Evolutionary conservation across 2,888 invertebrate species (phyloP).

Genomic region (Arge pagana): DNA sequence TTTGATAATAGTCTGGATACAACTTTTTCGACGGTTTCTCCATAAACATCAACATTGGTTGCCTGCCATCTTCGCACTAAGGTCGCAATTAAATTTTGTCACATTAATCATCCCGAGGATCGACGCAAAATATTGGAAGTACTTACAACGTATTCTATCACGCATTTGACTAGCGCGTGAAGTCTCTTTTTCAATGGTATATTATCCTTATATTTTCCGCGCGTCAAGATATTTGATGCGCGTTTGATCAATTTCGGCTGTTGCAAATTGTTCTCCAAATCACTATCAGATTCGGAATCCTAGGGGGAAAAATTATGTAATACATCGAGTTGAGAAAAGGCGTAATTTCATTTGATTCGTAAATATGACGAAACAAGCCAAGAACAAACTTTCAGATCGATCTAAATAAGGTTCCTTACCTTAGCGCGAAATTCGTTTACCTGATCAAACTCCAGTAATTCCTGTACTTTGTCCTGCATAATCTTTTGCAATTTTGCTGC

Average conservation of each 20-base stretch:
- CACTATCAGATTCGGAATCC: conserved; percentile 55
- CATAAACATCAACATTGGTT: conserved; percentile 91
- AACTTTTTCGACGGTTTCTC: conserved; percentile 94
- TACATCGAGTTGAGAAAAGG: background rate
- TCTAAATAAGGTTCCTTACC: background rate
- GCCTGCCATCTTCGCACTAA: conserved; percentile 76
- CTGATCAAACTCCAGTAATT: conserved; percentile 69
- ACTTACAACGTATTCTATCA: conserved; percentile 70
- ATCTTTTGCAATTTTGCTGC: conserved; percentile 83
- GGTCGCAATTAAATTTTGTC: conserved; percentile 33
- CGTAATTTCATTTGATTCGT: background rate
- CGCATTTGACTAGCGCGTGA: conserved; percentile 76
- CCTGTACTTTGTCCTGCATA: conserved; percentile 81
- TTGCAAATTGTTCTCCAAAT: conserved; percentile 49
- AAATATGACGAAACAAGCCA: background rate
- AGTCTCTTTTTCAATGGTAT: conserved; percentile 79
- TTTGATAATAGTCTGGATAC: conserved; percentile 94
- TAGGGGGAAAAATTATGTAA: conserved; percentile 22
- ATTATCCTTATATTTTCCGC: conserved; percentile 61
- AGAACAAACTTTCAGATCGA: background rate
- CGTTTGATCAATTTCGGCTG: conserved; percentile 54
- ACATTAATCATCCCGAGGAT: conserved; percentile 22
- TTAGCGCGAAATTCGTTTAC: conserved; percentile 51
- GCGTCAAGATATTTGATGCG: conserved; percentile 54
- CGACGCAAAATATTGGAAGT: conserved; percentile 39